phyloP scores from a whole-genome alignment of 2,113 vertebrate genomes.

The Megalops atlanticus region DNA sequence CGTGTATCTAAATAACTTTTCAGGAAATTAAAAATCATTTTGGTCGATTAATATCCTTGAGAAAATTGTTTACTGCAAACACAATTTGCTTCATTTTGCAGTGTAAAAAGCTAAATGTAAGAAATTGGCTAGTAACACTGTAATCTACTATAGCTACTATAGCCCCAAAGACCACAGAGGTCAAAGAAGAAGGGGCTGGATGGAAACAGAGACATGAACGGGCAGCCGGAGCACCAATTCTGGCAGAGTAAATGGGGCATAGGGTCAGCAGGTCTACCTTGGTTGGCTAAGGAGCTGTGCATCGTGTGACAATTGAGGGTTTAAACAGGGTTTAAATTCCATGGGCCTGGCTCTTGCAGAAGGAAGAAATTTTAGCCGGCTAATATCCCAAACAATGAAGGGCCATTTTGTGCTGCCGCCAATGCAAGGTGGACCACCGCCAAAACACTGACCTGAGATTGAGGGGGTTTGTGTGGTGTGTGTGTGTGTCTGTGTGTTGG shows the following conservation, averaged over 20 bases:
- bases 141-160: no score
- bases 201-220: background rate
- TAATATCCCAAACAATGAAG: background rate
- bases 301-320: background rate
- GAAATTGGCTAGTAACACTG: no score
- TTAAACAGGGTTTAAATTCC: background rate
- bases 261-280: background rate
- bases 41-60: no score
- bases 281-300: no score
- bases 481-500: background rate
- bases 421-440: background rate
- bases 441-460: background rate
- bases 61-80: no score
- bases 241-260: background rate
- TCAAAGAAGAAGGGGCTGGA: background rate
- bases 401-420: background rate
- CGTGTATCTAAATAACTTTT: no score
- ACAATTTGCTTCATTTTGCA: no score
- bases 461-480: background rate
- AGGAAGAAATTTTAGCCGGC: background rate
- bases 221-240: background rate
- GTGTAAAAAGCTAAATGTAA: no score
- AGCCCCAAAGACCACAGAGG: background rate
- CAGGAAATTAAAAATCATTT: no score
- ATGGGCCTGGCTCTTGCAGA: no score